Evolutionary conservation across 2,888 invertebrate species (phyloP).

Genomic region (Caenorhabditis doughertyi): DNA sequence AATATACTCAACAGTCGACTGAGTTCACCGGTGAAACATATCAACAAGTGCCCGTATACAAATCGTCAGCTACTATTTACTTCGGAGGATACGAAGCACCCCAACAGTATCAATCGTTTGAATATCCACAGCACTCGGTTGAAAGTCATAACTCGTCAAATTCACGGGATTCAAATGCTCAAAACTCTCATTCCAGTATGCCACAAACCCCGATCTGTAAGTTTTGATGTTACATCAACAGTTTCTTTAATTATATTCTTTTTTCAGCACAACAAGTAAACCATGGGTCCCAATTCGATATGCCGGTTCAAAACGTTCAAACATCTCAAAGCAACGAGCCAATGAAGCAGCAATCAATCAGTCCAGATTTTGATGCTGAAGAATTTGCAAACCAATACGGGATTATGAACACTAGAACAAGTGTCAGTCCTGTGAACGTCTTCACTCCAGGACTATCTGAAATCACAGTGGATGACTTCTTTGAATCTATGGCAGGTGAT

Average conservation of each 20-base stretch:
- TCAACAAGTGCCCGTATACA: background rate
- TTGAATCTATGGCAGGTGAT: background rate
- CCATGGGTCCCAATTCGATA: background rate
- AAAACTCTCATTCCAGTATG: slow-evolving; percentile 29
- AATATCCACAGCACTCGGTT: slow-evolving; percentile 17
- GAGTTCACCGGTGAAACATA: background rate
- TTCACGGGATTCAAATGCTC: slow-evolving; percentile 23
- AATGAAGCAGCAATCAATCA: background rate
- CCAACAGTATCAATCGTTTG: background rate
- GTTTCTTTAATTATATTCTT: background rate
- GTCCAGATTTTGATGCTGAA: background rate
- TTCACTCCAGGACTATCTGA: background rate
- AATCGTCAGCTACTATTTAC: background rate
- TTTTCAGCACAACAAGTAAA: slow-evolving; percentile 28
- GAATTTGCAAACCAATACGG: background rate
- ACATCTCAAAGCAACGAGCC: background rate
- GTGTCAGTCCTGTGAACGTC: background rate
- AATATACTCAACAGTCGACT: background rate
- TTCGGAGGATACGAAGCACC: background rate
- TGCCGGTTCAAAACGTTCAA: background rate
- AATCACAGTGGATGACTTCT: background rate
- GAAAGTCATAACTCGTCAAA: slow-evolving; percentile 31
- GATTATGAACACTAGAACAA: background rate
- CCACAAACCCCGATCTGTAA: slow-evolving; percentile 49
- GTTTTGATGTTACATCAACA: background rate